phyloP scores from a whole-genome alignment of 2,797 vertebrate species.

The Sibirionetta formosa region DNA sequence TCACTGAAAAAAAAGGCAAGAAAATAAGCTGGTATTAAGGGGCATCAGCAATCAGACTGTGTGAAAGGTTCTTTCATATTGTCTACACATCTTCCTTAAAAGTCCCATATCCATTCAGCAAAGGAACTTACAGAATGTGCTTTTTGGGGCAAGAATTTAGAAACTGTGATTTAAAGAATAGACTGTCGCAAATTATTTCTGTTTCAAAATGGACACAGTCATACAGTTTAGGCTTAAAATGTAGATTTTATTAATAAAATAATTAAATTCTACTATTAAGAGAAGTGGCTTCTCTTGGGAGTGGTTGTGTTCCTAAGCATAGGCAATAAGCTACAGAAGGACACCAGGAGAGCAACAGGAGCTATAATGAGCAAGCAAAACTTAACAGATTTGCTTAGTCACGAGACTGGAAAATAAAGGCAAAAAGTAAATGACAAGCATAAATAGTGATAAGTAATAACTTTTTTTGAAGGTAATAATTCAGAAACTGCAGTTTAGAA shows the following conservation, averaged over 20 bases:
- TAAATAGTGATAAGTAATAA: not conserved
- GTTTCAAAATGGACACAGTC: not conserved
- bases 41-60: not conserved
- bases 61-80: not conserved
- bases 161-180: not conserved
- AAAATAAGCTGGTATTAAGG: not conserved
- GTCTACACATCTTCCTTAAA: not conserved
- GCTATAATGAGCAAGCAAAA: not conserved
- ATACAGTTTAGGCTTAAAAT: not conserved
- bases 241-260: not conserved
- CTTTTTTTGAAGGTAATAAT: not conserved
- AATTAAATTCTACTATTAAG: not conserved
- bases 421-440: not conserved
- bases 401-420: not conserved
- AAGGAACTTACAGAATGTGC: not conserved
- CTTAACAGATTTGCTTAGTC: not conserved
- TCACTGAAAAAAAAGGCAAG: not conserved
- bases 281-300: not conserved
- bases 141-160: not conserved
- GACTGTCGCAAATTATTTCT: accelerated
- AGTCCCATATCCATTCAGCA: not conserved
- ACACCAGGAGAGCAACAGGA: accelerated
- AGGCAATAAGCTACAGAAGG: not conserved
- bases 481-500: not conserved
- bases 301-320: not conserved